Conservation (phyloP, 2,113 vertebrate genomes). For the Anthoscopus minutus region DNA sequence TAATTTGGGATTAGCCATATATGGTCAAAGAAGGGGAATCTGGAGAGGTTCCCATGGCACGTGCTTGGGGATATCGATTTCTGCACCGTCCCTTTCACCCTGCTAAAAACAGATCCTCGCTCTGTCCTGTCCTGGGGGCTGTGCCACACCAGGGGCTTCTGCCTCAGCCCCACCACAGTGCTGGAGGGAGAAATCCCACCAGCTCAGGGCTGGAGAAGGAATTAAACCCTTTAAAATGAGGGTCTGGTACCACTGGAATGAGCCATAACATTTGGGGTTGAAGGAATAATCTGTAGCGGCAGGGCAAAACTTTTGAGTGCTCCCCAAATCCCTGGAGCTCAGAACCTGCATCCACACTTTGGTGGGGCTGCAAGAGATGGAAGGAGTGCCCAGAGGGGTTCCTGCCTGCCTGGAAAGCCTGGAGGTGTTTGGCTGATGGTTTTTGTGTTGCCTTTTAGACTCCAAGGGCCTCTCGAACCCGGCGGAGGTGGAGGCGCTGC, state of each 20-base stretch:
- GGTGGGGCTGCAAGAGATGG: neutral
- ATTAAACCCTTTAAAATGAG: neutral
- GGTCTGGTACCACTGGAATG: neutral
- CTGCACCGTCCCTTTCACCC: conserved; percentile 20
- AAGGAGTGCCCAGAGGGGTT: neutral
- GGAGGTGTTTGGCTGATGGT: neutral
- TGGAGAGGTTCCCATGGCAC: conserved; percentile 2
- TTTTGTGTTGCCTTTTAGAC: conserved; percentile 65
- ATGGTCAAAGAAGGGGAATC: conserved; percentile 32
- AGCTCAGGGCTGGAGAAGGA: neutral
- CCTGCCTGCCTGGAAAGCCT: neutral
- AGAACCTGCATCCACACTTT: fast-evolving
- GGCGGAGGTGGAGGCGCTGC: conserved; percentile 88
- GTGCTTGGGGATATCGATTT: neutral
- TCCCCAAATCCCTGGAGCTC: neutral
- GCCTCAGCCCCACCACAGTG: neutral
- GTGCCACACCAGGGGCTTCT: neutral
- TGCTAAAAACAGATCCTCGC: neutral
- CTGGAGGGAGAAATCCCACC: neutral
- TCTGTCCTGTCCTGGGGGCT: fast-evolving
- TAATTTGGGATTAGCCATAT: conserved; percentile 3
- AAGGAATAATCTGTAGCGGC: neutral
- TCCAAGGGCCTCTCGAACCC: conserved; percentile 97
- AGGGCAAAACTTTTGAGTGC: fast-evolving
- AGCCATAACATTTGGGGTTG: neutral